Evolutionary conservation across 2,113 vertebrate genomes (phyloP), one percentile per base, ranked within the genome.

Genomic region (Psettodes erumei): DNA sequence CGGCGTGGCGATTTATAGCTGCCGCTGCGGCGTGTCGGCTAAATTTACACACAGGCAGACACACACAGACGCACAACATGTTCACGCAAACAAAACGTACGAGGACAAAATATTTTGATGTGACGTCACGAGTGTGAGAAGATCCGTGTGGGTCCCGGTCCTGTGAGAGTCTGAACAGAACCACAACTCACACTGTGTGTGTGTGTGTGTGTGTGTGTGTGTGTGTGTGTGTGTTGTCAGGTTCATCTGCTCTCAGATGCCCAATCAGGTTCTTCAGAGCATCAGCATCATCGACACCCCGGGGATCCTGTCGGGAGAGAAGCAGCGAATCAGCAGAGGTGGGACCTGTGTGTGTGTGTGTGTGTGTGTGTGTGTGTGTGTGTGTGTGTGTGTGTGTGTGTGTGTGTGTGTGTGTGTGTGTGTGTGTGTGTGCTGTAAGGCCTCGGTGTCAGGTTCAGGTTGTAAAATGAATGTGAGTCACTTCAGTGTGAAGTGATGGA

Each of bases 201-300:
- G 48, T 51, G 23, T 25, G 23, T 51, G 48, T 55, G 15, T 30
- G 28, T 32, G 15, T 28, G 47, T 55, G 16, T 43, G 40, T 73
- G 23, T 80, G 13, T 71, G 37, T 72, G 55, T 79, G 25, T 70
- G 6, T 86, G 63, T 61, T 64, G 15, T 6, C 55, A 98, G 97
- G 82, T 98, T 99, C 75, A 98, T 98, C 95, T 99, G 98, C 84
- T 97, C 97, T 79, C 98, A 99, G 90, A 94, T 99, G 82, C 96
- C 96, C 65, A 99, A 98, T 21, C 94, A 99, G 88, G 98, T 99
- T 21, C 93, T 99, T 65, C 96, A 97, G 90, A 98, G 98, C 78
- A 99, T 99, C 92, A 99, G 97, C 89, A 95, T 99, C 90, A 97
- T 99, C 0, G 98, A 99, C 92, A 98, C 96, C 1, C 98, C 98